Conservation (phyloP, 2,797 vertebrate species). For the Meriones psammophilus region DNA sequence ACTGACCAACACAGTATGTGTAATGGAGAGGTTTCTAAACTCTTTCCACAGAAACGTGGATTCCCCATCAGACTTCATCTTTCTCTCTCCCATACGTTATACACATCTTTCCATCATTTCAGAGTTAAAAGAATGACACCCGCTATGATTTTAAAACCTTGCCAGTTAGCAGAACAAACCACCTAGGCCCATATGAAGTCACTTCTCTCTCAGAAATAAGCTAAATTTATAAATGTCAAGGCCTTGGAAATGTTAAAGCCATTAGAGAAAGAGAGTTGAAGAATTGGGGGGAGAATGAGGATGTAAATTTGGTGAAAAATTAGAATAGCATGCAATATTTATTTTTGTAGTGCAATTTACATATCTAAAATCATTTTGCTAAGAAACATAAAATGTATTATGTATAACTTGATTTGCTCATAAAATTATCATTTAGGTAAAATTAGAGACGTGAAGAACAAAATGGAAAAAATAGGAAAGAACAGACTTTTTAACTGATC, state of each 20-base stretch:
- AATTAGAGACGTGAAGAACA: slow-evolving; percentile 85
- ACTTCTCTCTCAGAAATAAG: slow-evolving; percentile 55
- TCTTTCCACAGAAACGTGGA: slow-evolving; percentile 34
- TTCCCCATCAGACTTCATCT: background rate
- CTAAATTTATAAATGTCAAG: slow-evolving; percentile 74
- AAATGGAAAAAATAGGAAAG: slow-evolving; percentile 83
- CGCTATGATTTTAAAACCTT: slow-evolving; percentile 52
- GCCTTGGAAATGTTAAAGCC: slow-evolving; percentile 72
- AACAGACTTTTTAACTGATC: slow-evolving; percentile 83
- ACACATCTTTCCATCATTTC: background rate
- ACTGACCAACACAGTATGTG: background rate
- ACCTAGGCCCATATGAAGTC: slow-evolving; percentile 44
- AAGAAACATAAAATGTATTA: slow-evolving; percentile 86
- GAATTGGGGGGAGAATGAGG: slow-evolving; percentile 52
- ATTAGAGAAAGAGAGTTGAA: slow-evolving; percentile 65
- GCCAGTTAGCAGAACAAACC: slow-evolving; percentile 10
- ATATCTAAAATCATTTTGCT: slow-evolving; percentile 86
- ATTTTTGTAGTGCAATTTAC: slow-evolving; percentile 82
- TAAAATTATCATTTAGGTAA: slow-evolving; percentile 86
- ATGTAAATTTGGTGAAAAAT: slow-evolving; percentile 83
- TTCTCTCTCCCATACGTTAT: background rate
- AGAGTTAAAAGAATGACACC: slow-evolving; percentile 46
- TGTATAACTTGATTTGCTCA: slow-evolving; percentile 86
- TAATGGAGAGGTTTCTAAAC: slow-evolving; percentile 40
- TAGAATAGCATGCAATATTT: slow-evolving; percentile 85